Evolutionary conservation across 2,888 invertebrate genomes (phyloP).

Genomic region (Meta bourneti): DNA sequence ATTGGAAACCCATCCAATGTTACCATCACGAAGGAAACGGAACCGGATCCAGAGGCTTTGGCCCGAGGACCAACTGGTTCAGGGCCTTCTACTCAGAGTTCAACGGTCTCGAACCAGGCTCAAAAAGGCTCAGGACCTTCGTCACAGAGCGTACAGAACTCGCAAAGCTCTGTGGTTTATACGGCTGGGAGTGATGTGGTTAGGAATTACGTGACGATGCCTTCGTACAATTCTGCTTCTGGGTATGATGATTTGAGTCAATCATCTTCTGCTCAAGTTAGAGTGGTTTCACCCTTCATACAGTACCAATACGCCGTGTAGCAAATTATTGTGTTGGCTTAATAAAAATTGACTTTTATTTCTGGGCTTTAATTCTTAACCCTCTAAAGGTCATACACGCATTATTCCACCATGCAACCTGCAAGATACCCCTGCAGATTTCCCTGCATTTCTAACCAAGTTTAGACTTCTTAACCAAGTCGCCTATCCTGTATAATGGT

Average conservation of each 20-base stretch:
- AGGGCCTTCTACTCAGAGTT: neutral
- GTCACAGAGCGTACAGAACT: neutral
- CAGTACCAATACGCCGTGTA: conserved; percentile 47
- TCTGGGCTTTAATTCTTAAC: neutral
- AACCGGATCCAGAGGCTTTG: conserved; percentile 62
- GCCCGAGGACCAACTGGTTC: conserved; percentile 42
- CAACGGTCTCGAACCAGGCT: neutral
- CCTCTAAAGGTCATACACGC: too few relatives aligned
- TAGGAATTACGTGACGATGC: conserved; percentile 34
- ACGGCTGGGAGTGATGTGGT: conserved; percentile 25
- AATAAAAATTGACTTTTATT: neutral
- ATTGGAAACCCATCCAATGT: conserved; percentile 43
- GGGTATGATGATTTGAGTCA: neutral
- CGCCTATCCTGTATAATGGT: too few relatives aligned
- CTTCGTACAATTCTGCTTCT: neutral
- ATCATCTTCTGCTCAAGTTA: conserved; percentile 31
- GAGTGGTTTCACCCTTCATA: conserved; percentile 1
- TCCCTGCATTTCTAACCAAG: too few relatives aligned
- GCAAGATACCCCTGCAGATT: too few relatives aligned
- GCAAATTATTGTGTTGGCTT: neutral
- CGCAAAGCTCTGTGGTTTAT: conserved; percentile 18
- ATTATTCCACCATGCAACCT: too few relatives aligned
- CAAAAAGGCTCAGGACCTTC: neutral
- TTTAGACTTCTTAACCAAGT: too few relatives aligned
- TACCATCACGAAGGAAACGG: conserved; percentile 62